Evolutionary conservation across 2,797 vertebrate genomes (phyloP).

Genomic region (Phataginus tetradactyla): DNA sequence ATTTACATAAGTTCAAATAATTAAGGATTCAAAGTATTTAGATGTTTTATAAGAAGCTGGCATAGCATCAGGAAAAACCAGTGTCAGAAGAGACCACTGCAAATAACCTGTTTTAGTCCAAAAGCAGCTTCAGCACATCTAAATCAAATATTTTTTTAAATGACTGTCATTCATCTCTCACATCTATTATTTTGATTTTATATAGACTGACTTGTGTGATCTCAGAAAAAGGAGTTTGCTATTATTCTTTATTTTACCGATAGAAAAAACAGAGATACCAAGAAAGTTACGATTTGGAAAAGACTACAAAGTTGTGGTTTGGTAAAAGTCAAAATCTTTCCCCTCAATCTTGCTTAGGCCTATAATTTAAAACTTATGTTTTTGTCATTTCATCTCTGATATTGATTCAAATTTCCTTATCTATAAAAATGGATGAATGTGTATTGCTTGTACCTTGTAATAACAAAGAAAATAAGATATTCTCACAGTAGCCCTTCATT

Average conservation of each 20-base stretch:
- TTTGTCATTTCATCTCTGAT: not conserved
- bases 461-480: not conserved
- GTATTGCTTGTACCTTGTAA: not conserved
- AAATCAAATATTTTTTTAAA: not conserved
- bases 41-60: not conserved
- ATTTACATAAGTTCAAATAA: constrained; percentile 33
- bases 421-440: not conserved
- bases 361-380: not conserved
- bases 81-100: not conserved
- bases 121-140: not conserved
- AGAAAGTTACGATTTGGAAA: not conserved
- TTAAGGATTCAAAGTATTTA: not conserved
- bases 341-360: not conserved
- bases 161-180: not conserved
- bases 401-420: not conserved
- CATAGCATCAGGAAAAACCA: not conserved
- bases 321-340: not conserved
- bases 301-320: not conserved
- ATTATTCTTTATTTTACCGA: not conserved
- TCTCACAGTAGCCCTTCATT: not conserved
- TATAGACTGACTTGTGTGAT: not conserved
- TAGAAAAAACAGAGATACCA: not conserved
- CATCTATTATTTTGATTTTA: constrained; percentile 7
- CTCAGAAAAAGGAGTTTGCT: not conserved
- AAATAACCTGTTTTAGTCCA: not conserved